Evolutionary conservation across 2,113 vertebrate genomes (phyloP).

Genomic region (Heliornis fulica): DNA sequence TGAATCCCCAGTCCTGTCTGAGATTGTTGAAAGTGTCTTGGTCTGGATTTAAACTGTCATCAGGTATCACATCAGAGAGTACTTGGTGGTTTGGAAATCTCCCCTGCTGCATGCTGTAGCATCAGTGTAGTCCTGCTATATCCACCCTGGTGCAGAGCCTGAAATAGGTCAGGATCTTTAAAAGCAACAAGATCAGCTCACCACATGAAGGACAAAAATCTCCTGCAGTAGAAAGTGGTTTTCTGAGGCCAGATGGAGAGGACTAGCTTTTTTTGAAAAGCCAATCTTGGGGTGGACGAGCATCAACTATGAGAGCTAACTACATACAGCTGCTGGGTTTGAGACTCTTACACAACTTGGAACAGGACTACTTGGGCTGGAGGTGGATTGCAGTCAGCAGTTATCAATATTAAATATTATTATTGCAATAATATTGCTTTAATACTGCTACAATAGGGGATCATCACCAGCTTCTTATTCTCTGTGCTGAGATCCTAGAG

Average conservation of each 20-base stretch:
- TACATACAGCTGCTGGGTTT: background rate
- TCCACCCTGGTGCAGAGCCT: background rate
- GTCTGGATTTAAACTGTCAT: background rate
- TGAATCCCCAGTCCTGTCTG: background rate
- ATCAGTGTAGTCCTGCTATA: background rate
- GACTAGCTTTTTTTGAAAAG: background rate
- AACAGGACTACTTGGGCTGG: background rate
- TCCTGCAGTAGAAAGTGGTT: background rate
- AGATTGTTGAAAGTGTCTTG: background rate
- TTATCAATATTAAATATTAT: background rate
- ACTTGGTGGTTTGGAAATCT: background rate
- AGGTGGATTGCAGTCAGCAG: background rate
- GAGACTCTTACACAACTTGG: background rate
- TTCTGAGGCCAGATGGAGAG: background rate
- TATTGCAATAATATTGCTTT: background rate
- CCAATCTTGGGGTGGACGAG: background rate
- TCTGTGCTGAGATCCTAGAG: background rate
- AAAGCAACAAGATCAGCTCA: background rate
- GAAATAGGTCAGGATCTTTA: background rate
- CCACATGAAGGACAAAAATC: background rate
- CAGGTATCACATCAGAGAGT: background rate
- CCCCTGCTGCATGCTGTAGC: background rate
- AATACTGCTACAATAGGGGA: background rate
- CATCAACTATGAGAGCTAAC: background rate
- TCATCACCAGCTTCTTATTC: background rate